Evolutionary conservation across 2,113 vertebrate genomes (phyloP).

Genomic region (Acanthochromis polyacanthus): DNA sequence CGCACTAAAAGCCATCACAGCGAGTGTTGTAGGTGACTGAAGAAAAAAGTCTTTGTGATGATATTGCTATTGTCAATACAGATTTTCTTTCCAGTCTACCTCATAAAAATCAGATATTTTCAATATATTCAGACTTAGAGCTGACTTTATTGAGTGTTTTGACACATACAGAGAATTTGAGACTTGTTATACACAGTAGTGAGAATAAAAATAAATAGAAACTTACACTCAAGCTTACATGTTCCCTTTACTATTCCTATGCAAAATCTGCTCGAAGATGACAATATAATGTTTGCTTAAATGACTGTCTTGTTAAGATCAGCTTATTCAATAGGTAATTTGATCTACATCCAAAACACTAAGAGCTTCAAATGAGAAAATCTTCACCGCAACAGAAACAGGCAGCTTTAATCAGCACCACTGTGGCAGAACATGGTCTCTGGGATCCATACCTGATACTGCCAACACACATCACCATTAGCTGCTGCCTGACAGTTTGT

Average conservation of each 20-base stretch:
- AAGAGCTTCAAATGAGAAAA: slow-evolving; percentile 12
- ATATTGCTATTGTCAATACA: background rate
- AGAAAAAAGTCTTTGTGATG: background rate
- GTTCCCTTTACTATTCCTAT: no score
- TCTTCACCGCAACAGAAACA: slow-evolving; percentile 1
- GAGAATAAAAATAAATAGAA: no score
- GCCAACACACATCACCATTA: slow-evolving; percentile 51
- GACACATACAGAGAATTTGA: background rate
- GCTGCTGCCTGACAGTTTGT: slow-evolving; percentile 17
- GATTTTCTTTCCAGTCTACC: background rate
- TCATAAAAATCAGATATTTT: background rate
- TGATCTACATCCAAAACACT: background rate
- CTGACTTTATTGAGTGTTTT: background rate
- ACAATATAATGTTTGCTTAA: no score
- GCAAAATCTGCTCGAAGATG: no score
- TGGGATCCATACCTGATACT: slow-evolving; percentile 43
- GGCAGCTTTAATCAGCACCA: slow-evolving; percentile 11
- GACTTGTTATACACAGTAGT: no score
- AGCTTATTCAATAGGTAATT: slow-evolving; percentile 10
- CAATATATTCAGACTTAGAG: background rate
- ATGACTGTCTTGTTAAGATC: no score
- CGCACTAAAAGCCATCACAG: background rate
- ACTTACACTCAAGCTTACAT: no score
- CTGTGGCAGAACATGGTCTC: slow-evolving; percentile 3
- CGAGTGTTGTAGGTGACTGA: background rate